Percentiles rank a stretch among this genome's conserved stretches.
phyloP scores from a whole-genome alignment of 1,140 invertebrate genomes.

The Ostrea edulis region DNA sequence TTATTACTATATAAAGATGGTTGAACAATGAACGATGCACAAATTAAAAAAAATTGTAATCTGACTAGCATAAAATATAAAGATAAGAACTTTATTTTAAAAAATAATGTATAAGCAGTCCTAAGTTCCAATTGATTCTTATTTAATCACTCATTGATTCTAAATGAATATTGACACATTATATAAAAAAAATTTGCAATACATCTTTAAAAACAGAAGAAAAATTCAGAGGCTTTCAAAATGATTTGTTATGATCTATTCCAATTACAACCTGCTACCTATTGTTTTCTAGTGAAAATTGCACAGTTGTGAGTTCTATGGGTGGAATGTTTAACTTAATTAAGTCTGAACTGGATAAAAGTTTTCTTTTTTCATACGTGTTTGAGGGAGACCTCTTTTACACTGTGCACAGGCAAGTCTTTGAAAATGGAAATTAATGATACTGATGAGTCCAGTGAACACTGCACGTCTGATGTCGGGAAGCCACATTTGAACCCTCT shows the following conservation, averaged over 20 bases:
- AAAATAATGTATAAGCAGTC: too few relatives aligned
- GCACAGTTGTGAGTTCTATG: slow-evolving; percentile 64
- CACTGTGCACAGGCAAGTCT: slow-evolving; percentile 56
- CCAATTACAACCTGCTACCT: background rate
- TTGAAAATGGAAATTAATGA: slow-evolving; percentile 62
- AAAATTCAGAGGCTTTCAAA: background rate
- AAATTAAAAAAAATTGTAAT: too few relatives aligned
- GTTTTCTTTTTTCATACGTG: slow-evolving; percentile 63
- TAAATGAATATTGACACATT: too few relatives aligned
- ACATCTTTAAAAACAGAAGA: too few relatives aligned
- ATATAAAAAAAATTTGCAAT: too few relatives aligned
- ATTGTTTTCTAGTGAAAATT: slow-evolving; percentile 3
- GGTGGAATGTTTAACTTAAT: slow-evolving; percentile 59
- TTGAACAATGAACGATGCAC: too few relatives aligned
- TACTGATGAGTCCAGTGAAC: slow-evolving; percentile 51
- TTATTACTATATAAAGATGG: too few relatives aligned
- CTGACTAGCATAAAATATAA: too few relatives aligned
- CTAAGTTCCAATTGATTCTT: too few relatives aligned
- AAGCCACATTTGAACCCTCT: slow-evolving; percentile 70
- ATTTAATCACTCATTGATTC: too few relatives aligned
- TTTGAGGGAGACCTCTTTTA: slow-evolving; percentile 71
- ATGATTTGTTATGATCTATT: background rate
- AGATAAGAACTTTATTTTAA: too few relatives aligned
- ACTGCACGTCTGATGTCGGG: slow-evolving; percentile 60
- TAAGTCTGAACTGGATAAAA: slow-evolving; percentile 49